These are phyloP conservation scores for Balaenoptera acutorostrata DNA, from an alignment of 2,113 vertebrate species.

Conservation along the genomic window DNA sequence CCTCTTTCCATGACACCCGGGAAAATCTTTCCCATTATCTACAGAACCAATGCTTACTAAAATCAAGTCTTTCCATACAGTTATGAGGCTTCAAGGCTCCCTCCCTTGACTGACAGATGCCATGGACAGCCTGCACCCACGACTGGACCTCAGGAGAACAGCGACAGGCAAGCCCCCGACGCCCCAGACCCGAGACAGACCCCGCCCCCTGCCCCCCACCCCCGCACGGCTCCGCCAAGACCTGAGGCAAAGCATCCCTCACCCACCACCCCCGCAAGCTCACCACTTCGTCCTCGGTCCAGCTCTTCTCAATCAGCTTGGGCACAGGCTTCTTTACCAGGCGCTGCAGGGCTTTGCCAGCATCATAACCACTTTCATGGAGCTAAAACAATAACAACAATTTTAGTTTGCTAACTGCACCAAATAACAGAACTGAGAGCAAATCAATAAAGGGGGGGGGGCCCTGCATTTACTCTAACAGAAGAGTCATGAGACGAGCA, in stretches of 20 bases:
- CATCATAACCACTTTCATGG: conserved; percentile 97
- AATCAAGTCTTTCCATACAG: background rate
- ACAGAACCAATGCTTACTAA: background rate
- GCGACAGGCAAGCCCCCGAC: background rate
- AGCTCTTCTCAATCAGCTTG: conserved; percentile 98
- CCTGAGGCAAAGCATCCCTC: no score
- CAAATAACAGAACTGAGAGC: conserved; percentile 13
- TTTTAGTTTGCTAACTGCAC: conserved; percentile 24
- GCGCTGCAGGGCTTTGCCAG: conserved; percentile 97
- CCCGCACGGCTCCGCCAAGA: no score
- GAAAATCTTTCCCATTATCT: background rate
- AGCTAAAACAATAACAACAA: conserved; percentile 83
- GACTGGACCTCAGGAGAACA: fast-evolving
- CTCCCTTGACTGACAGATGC: background rate
- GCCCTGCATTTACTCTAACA: background rate
- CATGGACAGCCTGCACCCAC: fast-evolving
- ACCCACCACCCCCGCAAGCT: conserved; percentile 64
- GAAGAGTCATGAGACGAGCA: background rate
- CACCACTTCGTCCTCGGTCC: conserved; percentile 99
- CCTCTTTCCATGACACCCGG: background rate
- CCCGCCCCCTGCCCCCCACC: no score
- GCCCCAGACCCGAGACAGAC: background rate
- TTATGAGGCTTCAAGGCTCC: background rate
- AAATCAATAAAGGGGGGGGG: conserved; percentile 7
- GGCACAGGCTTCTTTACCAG: conserved; percentile 98